A percentile compares a stretch with the other conserved stretches of the same genome.
Conservation (phyloP, 2,113 vertebrate genomes). For the Antechinus stuartii region DNA sequence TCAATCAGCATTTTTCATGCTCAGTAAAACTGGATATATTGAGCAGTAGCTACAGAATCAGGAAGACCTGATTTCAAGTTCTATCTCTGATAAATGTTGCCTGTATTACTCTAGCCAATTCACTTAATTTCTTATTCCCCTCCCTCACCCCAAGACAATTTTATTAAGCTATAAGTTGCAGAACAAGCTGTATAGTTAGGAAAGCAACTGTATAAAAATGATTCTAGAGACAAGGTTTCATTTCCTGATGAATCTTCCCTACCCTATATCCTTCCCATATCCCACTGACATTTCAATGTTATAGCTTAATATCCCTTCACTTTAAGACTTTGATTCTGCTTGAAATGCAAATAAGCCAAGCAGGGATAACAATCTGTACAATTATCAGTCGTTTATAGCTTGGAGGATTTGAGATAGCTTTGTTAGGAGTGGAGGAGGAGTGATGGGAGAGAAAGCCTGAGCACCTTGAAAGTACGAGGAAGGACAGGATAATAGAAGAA, state of each 20-base stretch:
- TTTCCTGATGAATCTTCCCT: not conserved
- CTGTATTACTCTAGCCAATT: not conserved
- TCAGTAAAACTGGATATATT: not conserved
- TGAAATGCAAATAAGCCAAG: slow-evolving; percentile 46
- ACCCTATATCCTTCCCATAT: not conserved
- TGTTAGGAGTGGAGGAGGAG: not conserved
- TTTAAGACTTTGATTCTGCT: slow-evolving; percentile 17
- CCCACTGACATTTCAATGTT: slow-evolving; percentile 15
- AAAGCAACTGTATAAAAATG: not conserved
- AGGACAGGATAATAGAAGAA: not conserved
- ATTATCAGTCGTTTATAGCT: not conserved
- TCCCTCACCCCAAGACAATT: not conserved
- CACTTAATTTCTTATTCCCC: not conserved
- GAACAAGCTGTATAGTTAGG: not conserved
- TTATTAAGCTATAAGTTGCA: not conserved
- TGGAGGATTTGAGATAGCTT: not conserved
- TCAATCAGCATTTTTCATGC: not conserved
- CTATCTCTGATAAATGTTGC: not conserved
- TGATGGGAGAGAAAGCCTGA: not conserved
- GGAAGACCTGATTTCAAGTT: too few species aligned
- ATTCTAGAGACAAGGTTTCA: not conserved
- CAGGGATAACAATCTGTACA: not conserved
- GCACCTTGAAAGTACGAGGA: not conserved
- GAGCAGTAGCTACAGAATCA: not conserved
- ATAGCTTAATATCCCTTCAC: slow-evolving; percentile 16